Percentiles rank a stretch among this genome's conserved stretches.
These are phyloP conservation scores for Drosophila cognata DNA, from an alignment of 2,888 invertebrate species.

Conservation along the genomic window DNA sequence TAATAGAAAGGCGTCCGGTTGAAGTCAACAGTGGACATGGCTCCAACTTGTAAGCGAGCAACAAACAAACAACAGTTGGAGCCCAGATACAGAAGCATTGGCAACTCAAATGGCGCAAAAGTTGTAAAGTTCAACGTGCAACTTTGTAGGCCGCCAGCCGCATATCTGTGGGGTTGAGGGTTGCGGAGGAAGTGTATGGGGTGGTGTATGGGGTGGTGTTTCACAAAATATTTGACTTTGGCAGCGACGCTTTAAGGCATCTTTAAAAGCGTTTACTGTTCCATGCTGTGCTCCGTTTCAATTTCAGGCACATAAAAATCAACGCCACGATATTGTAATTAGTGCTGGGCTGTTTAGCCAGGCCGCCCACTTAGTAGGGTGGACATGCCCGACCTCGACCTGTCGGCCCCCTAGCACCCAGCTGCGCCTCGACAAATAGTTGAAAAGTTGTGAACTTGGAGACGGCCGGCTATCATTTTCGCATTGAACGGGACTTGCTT, in stretches of 20 bases:
- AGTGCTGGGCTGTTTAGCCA: slow-evolving; percentile 63
- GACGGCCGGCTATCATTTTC: slow-evolving; percentile 75
- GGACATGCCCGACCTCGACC: not conserved
- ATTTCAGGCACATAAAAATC: slow-evolving; percentile 75
- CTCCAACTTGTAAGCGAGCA: slow-evolving; percentile 57
- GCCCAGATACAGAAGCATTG: slow-evolving; percentile 21
- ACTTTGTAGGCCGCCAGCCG: slow-evolving; percentile 65
- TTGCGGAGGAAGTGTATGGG: not conserved
- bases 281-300: slow-evolving; percentile 61
- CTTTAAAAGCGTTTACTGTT: slow-evolving; percentile 66
- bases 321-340: slow-evolving; percentile 69
- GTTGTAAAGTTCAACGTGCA: slow-evolving; percentile 74
- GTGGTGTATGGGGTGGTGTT: slow-evolving; percentile 2
- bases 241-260: slow-evolving; percentile 50
- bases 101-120: slow-evolving; percentile 60
- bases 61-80: slow-evolving; percentile 63
- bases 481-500: slow-evolving; percentile 65
- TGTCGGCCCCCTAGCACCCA: not conserved
- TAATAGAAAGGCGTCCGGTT: slow-evolving; percentile 75
- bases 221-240: slow-evolving; percentile 46
- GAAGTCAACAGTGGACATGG: slow-evolving; percentile 59
- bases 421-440: slow-evolving; percentile 56
- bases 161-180: not conserved
- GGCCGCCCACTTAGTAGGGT: slow-evolving; percentile 5
- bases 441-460: slow-evolving; percentile 74